A percentile compares a stretch with the other conserved stretches of the same genome.
These are phyloP conservation scores for Lasioglossum pauxillum DNA, from an alignment of 2,888 invertebrate species.

Conservation along the genomic window DNA sequence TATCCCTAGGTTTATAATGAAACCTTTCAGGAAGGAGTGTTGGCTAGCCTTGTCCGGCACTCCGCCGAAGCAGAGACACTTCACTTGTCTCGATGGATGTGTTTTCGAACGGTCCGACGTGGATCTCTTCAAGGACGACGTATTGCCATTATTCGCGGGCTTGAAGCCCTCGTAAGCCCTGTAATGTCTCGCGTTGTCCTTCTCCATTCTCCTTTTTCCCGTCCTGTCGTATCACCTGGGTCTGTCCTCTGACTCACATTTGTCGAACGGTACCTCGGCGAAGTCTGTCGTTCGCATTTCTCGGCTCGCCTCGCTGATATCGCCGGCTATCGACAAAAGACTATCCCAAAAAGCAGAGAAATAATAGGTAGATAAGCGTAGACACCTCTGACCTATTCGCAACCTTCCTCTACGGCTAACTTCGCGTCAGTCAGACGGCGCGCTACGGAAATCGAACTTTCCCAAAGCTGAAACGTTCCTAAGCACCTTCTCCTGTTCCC, in stretches of 20 bases:
- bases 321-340: neutral
- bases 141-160: constrained; percentile 83
- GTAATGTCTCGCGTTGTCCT: constrained; percentile 80
- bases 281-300: constrained; percentile 50
- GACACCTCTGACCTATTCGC: constrained; percentile 17
- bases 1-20: constrained; percentile 93
- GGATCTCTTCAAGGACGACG: constrained; percentile 80
- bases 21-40: constrained; percentile 88
- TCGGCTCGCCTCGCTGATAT: constrained; percentile 17
- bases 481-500: neutral
- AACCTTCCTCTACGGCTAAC: neutral
- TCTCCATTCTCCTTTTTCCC: constrained; percentile 77
- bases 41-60: constrained; percentile 83
- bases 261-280: constrained; percentile 38
- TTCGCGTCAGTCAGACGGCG: neutral
- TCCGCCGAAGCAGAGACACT: constrained; percentile 82
- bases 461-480: neutral
- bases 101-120: constrained; percentile 70
- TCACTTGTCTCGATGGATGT: constrained; percentile 78
- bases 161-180: constrained; percentile 84
- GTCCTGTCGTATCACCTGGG: constrained; percentile 36
- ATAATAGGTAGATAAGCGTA: constrained; percentile 38
- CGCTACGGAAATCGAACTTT: neutral
- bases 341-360: constrained; percentile 1
- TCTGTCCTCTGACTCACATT: constrained; percentile 34